Conservation (phyloP, 2,113 vertebrate species). For the Aepyceros melampus region DNA sequence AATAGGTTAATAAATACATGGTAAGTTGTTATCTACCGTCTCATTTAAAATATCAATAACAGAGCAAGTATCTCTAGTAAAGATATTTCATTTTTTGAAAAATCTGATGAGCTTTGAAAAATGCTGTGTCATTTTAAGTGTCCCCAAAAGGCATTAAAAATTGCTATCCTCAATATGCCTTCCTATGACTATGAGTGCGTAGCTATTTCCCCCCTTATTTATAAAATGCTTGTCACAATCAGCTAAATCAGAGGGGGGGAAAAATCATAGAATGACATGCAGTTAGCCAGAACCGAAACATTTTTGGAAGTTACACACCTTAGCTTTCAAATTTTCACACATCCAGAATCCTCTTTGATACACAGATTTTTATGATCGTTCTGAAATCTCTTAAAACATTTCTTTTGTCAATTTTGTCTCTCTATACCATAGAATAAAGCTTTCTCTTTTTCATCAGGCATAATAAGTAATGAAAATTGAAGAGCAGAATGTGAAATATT, state of each 20-base stretch:
- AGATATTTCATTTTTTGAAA: slow-evolving; percentile 17
- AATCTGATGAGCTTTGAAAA: slow-evolving; percentile 18
- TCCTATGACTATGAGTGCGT: neutral
- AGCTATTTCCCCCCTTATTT: neutral
- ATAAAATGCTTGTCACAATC: neutral
- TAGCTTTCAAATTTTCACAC: neutral
- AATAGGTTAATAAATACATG: neutral
- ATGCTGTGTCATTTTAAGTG: neutral
- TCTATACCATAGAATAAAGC: neutral
- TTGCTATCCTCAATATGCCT: neutral
- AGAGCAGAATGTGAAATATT: neutral
- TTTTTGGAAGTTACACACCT: neutral
- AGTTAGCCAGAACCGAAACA: neutral
- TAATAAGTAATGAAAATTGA: neutral
- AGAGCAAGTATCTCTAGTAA: neutral
- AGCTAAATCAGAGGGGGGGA: neutral
- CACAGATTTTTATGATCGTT: neutral
- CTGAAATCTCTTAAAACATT: neutral
- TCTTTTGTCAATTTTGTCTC: neutral
- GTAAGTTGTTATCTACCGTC: neutral
- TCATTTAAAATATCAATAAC: neutral
- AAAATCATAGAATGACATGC: neutral
- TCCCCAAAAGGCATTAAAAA: neutral
- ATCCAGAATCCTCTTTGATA: neutral
- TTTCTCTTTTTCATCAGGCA: neutral